These are phyloP conservation scores for Hippocampus zosterae DNA, from an alignment of 2,113 vertebrate genomes.

Conservation along the genomic window DNA sequence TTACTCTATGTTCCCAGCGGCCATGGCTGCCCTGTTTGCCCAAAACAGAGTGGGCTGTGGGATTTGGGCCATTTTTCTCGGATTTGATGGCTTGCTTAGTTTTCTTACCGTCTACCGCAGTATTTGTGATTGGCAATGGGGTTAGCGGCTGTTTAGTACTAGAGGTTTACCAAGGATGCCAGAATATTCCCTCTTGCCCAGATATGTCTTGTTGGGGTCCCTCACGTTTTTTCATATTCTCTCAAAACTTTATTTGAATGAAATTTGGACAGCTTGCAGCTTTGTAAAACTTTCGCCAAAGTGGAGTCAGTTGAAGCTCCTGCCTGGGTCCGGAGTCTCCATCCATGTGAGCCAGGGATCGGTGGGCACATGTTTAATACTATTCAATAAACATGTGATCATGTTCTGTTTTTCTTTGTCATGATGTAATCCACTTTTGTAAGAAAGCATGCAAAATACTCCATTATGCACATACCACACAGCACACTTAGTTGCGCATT, in stretches of 20 bases:
- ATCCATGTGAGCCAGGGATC: too few species aligned
- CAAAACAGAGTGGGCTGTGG: conserved; percentile 1
- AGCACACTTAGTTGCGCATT: too few species aligned
- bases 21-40: conserved; percentile 1
- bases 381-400: too few species aligned
- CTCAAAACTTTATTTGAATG: not conserved
- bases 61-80: conserved; percentile 1
- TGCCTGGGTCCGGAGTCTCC: not conserved
- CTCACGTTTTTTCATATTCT: not conserved
- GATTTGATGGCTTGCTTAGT: not conserved
- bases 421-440: too few species aligned
- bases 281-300: not conserved
- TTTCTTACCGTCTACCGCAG: not conserved
- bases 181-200: not conserved
- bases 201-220: not conserved
- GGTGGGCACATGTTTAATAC: too few species aligned
- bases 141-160: not conserved
- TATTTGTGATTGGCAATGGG: not conserved
- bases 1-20: not conserved
- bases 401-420: too few species aligned
- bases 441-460: too few species aligned
- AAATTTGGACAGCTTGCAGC: not conserved
- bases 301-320: not conserved
- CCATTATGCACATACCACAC: too few species aligned
- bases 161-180: not conserved